These are phyloP conservation scores for Nesoenas mayeri DNA, from an alignment of 2,113 vertebrate genomes.

Conservation along the genomic window DNA sequence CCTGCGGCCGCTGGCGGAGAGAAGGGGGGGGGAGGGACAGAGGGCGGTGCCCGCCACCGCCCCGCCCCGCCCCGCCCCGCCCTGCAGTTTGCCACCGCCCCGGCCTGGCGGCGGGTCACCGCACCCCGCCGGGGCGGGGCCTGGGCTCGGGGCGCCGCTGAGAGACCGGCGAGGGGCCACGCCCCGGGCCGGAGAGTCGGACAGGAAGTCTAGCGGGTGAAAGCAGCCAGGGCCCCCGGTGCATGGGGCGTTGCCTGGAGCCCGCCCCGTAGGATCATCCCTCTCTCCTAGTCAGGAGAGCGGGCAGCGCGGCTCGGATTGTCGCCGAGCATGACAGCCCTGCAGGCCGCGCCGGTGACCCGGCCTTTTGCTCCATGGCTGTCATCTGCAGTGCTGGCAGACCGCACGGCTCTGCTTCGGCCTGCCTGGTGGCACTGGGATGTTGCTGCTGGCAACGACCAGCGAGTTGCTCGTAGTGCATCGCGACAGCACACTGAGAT, in stretches of 20 bases:
- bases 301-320: too few species aligned
- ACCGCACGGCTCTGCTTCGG: not conserved
- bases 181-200: too few species aligned
- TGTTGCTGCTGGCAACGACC: not conserved
- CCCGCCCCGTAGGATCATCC: not conserved
- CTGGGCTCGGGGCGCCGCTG: not conserved
- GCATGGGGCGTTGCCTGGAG: not conserved
- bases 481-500: accelerated
- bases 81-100: not conserved
- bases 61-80: not conserved
- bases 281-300: not conserved
- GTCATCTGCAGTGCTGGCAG: too few species aligned
- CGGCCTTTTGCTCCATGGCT: not conserved
- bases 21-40: not conserved
- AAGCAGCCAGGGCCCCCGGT: too few species aligned
- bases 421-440: too few species aligned
- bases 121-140: not conserved
- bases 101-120: not conserved
- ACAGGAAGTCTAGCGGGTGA: not conserved
- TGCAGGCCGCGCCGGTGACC: too few species aligned
- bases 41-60: not conserved
- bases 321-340: not conserved
- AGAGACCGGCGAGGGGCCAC: too few species aligned
- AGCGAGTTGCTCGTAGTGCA: not conserved
- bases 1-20: not conserved